Percentiles rank a stretch among this genome's conserved stretches.
Conservation (phyloP, 2,797 vertebrate genomes). For the Mormyrus proboscirostris region DNA sequence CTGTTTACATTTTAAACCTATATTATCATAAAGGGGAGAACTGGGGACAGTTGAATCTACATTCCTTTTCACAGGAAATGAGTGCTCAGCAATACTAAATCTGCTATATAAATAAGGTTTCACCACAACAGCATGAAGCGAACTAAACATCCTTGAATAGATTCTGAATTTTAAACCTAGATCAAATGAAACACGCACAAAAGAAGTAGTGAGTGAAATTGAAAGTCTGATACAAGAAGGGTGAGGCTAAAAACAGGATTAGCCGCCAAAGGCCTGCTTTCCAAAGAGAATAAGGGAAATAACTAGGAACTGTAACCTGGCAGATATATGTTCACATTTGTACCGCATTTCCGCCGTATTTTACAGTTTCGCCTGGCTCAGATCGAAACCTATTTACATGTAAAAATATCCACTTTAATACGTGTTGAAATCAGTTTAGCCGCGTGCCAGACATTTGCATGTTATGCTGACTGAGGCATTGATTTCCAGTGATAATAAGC, state of each 20-base stretch:
- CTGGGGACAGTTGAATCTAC: slow-evolving; percentile 54
- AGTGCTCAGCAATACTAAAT: slow-evolving; percentile 66
- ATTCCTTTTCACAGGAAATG: slow-evolving; percentile 31
- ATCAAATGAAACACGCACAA: slow-evolving; percentile 78
- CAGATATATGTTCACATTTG: slow-evolving; percentile 50
- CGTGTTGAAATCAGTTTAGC: slow-evolving; percentile 68
- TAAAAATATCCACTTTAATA: slow-evolving; percentile 65
- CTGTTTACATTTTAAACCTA: slow-evolving; percentile 72
- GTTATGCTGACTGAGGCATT: slow-evolving; percentile 60
- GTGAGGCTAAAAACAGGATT: slow-evolving; percentile 74
- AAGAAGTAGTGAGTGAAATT: slow-evolving; percentile 73
- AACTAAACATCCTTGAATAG: slow-evolving; percentile 63
- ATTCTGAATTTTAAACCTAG: slow-evolving; percentile 75
- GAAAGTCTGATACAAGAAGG: slow-evolving; percentile 76
- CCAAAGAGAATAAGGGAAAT: slow-evolving; percentile 72
- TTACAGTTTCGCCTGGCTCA: slow-evolving; percentile 68
- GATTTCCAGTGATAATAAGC: slow-evolving; percentile 28
- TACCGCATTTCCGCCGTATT: slow-evolving; percentile 52
- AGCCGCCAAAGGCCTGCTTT: slow-evolving; percentile 75
- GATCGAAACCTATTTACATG: slow-evolving; percentile 77
- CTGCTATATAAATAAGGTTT: slow-evolving; percentile 65
- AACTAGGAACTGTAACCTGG: slow-evolving; percentile 73
- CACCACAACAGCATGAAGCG: slow-evolving; percentile 61
- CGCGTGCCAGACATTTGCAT: slow-evolving; percentile 61
- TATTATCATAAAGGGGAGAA: slow-evolving; percentile 51